phyloP scores from a whole-genome alignment of 2,888 invertebrate species.

The Eucriotettix oculatus region DNA sequence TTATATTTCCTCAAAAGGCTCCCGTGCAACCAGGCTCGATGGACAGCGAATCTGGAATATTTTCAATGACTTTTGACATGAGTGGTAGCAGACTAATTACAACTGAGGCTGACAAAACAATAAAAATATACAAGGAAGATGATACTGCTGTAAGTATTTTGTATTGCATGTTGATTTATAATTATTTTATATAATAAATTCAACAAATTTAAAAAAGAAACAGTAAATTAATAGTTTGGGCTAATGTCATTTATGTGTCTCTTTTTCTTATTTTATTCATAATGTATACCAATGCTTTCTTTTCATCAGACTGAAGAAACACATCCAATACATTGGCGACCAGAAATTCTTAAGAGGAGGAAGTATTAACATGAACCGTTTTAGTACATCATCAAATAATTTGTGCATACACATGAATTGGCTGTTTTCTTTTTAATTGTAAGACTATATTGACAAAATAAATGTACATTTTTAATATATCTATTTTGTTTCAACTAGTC shows the following conservation, averaged over 20 bases:
- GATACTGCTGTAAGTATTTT: conserved; percentile 50
- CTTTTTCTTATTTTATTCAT: not conserved
- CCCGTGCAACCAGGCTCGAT: conserved; percentile 97
- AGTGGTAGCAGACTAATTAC: conserved; percentile 91
- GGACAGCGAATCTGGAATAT: conserved; percentile 97
- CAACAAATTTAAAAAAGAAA: too few species aligned
- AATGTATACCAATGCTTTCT: conserved; percentile 6
- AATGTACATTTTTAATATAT: too few species aligned
- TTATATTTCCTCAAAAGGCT: conserved; percentile 36
- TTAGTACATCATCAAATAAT: too few species aligned
- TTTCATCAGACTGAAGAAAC: conserved; percentile 65
- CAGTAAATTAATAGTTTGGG: not conserved
- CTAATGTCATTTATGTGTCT: not conserved
- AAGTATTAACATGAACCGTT: conserved; percentile 48
- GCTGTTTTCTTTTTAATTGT: too few species aligned
- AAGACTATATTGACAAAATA: too few species aligned
- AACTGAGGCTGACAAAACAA: conserved; percentile 96
- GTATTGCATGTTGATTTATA: too few species aligned
- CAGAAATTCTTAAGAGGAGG: conserved; percentile 84
- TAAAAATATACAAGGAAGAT: conserved; percentile 97
- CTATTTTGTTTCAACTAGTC: too few species aligned
- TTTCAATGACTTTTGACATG: conserved; percentile 86
- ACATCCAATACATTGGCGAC: conserved; percentile 95
- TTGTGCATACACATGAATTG: too few species aligned
- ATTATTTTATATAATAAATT: too few species aligned